Evolutionary conservation across 2,113 vertebrate genomes (phyloP).

Genomic region (Centropus unirufus): DNA sequence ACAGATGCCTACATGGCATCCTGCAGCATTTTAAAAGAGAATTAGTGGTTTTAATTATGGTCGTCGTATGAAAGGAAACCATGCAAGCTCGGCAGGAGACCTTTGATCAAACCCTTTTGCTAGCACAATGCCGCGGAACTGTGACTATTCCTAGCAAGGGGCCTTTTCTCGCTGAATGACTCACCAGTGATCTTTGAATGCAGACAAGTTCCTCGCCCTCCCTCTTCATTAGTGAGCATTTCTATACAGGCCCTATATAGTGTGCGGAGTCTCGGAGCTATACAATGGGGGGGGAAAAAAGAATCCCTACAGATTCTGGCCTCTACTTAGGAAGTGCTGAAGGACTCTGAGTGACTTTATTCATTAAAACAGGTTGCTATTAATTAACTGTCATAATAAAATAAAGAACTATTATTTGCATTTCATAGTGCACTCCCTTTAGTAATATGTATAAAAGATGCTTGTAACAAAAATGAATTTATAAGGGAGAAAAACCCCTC

Average conservation of each 20-base stretch:
- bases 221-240: constrained; percentile 90
- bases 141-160: constrained; percentile 86
- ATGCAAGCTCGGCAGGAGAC: constrained; percentile 83
- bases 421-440: constrained; percentile 81
- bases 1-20: constrained; percentile 90
- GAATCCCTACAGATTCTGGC: constrained; percentile 84
- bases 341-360: constrained; percentile 87
- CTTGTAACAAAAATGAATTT: constrained; percentile 83
- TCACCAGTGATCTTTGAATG: constrained; percentile 90
- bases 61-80: constrained; percentile 87
- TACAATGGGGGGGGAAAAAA: constrained; percentile 80
- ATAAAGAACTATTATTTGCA: constrained; percentile 88
- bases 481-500: constrained; percentile 52
- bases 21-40: constrained; percentile 91
- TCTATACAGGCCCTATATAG: constrained; percentile 87
- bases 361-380: constrained; percentile 91
- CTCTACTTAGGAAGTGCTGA: constrained; percentile 87
- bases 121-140: constrained; percentile 89
- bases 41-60: constrained; percentile 92
- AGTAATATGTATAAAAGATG: constrained; percentile 82
- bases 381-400: constrained; percentile 91
- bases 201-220: constrained; percentile 86
- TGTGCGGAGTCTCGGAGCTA: constrained; percentile 75
- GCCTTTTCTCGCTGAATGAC: constrained; percentile 87
- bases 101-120: constrained; percentile 84